Base-by-base conservation (phyloP, 2,888 invertebrate species). In the Clivina fossor region DNA sequence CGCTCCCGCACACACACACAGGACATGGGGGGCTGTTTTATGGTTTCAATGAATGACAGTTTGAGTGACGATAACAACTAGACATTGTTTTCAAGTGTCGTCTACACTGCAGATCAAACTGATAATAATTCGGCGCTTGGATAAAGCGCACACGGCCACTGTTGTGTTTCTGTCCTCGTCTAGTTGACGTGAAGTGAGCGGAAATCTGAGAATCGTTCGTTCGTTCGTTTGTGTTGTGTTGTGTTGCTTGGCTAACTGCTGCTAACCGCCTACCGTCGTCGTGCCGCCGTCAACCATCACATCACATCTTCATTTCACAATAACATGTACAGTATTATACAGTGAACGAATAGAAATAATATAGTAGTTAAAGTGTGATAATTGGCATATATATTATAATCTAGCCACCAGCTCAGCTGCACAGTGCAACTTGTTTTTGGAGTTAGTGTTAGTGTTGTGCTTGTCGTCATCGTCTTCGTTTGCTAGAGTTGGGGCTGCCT, bases 21-120 rank as follows among this genome's bases (percentile, higher is more conserved):
- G 67, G 65, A 67, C 67, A 68, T 67, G 69, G 68, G 67, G 68
- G 69, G 66, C 66, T 67, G 69, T 69, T 54, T 44, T 44, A 44
- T 44, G 32, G 28, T 44, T 54, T 46, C 15, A 20, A 22, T 55
- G 55, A 54, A 54, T 54, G 46, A 47, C 47, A 30, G 37, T 37
- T 43, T 35, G 30, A 46, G 26, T 50, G 50, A 41, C 35, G 51
- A 33, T 51, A 40, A 50, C 50, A 41, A 16, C 19, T 30, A 41
- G 50, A 41, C 50, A 41, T 40, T 50, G 41, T 50, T 40, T 30
- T 50, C 19, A 40, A 41, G 32, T 41, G 32, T 18, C 41, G 50
- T 50, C 8, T 40, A 26, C 13, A 51, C 32, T 53, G 35, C 44
- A 35, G 53, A 53, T 19, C 44, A 35, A 35, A 53, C 35, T 44